Conservation (phyloP, 2,888 invertebrate species). For the Tinea trinotella region DNA sequence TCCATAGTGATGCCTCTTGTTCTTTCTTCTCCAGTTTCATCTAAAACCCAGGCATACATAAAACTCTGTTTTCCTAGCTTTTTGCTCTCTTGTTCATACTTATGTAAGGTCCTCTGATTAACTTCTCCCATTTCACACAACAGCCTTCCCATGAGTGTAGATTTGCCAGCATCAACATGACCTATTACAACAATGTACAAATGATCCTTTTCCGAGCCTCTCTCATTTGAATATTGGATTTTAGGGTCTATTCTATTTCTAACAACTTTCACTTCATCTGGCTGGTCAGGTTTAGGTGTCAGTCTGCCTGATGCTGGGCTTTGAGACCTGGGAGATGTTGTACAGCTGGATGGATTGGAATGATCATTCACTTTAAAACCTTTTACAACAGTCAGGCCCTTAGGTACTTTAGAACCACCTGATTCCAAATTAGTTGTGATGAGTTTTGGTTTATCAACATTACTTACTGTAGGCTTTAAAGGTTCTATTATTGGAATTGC, state of each 20-base stretch:
- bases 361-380: slow-evolving; percentile 69
- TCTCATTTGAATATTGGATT: slow-evolving; percentile 78
- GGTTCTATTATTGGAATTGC: slow-evolving; percentile 36
- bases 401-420: slow-evolving; percentile 43
- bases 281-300: slow-evolving; percentile 50
- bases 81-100: slow-evolving; percentile 97
- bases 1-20: slow-evolving; percentile 99
- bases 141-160: slow-evolving; percentile 96
- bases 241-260: slow-evolving; percentile 73
- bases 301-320: slow-evolving; percentile 78
- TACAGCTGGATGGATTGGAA: slow-evolving; percentile 36
- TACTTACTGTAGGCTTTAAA: slow-evolving; percentile 28
- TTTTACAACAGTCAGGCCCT: slow-evolving; percentile 55
- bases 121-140: slow-evolving; percentile 90
- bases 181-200: slow-evolving; percentile 94
- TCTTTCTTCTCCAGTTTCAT: slow-evolving; percentile 98
- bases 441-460: slow-evolving; percentile 41
- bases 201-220: slow-evolving; percentile 86
- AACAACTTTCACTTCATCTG: slow-evolving; percentile 49
- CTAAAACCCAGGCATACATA: slow-evolving; percentile 98
- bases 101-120: slow-evolving; percentile 91
- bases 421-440: slow-evolving; percentile 59
- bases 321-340: slow-evolving; percentile 76
- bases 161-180: slow-evolving; percentile 98
- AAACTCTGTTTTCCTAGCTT: slow-evolving; percentile 98